Conservation (phyloP, 2,113 vertebrate genomes). For the Pluvialis apricaria region DNA sequence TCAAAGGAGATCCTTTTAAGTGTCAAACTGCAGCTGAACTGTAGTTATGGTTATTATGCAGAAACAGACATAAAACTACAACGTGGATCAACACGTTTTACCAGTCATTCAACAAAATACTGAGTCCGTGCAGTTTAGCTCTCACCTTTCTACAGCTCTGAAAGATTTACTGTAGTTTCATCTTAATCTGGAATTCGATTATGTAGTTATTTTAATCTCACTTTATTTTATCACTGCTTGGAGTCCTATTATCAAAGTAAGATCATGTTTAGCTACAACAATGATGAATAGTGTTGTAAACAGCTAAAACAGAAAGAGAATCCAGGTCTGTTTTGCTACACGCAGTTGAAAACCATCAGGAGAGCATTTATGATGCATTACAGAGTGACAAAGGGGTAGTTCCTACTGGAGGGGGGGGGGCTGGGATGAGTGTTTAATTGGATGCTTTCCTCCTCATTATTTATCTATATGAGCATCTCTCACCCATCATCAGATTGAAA, state of each 20-base stretch:
- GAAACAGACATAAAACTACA: slow-evolving; percentile 16
- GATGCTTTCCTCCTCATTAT: neutral
- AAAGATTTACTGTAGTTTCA: slow-evolving; percentile 10
- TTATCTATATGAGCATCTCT: neutral
- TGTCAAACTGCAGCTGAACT: neutral
- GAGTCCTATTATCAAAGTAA: slow-evolving; percentile 23
- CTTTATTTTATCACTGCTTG: slow-evolving; percentile 33
- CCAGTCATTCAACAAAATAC: neutral
- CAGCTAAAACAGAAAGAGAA: neutral
- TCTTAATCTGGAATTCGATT: slow-evolving; percentile 44
- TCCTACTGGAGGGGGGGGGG: neutral
- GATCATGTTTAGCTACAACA: neutral
- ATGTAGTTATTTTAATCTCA: slow-evolving; percentile 47
- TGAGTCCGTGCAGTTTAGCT: neutral
- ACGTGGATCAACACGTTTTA: slow-evolving; percentile 21
- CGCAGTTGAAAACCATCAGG: neutral
- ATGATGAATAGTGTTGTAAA: slow-evolving; percentile 1
- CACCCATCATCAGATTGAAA: neutral
- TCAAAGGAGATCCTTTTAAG: neutral
- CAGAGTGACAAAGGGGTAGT: neutral
- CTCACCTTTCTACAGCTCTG: neutral
- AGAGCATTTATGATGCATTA: neutral
- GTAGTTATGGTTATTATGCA: neutral
- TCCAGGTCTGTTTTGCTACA: neutral
- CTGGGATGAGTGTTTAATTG: neutral